Base-by-base conservation (phyloP, 2,113 vertebrate genomes). In the Rhinolophus sinicus region DNA sequence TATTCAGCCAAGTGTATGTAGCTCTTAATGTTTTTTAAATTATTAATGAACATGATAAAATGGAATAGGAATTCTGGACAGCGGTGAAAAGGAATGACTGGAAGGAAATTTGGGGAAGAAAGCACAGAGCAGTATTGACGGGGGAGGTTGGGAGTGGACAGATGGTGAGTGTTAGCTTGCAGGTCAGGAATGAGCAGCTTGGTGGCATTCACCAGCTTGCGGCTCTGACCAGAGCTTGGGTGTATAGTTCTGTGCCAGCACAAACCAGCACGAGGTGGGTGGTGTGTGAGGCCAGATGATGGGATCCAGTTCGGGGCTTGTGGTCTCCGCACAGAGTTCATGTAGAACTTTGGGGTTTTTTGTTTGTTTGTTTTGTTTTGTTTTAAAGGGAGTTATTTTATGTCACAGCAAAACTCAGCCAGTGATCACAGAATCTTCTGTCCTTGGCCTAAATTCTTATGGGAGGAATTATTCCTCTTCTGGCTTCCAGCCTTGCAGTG, bases 11-110 rank as follows among this genome's bases (percentile, higher is more conserved):
- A 64, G 18, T 72, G 10, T 88, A 4, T 76, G 24, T 35, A 54
- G 47, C 82, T 67, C 18, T 73, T 75, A 58, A 72, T 88, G 47
- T n/a, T 78, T 90, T 97, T 88, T 54, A 80, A 78, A 54, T 92
- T 88, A 52, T 65, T 88, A 65, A 28, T 73, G 54, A 75, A 58
- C 44, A 16, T 52, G 35, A n/a, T 87, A 82, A 81, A 90, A 64
- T 73, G 64, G 69, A 44, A 44, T 65, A 40, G n/a, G 47, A 81
- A 58, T 83, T 94, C 47, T 91, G 30, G 26, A 84, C 26, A 84
- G 14, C 24, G 40, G 30, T 88, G 30, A 40, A 64, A 84, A 95
- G 78, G 47, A 84, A 54, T 72, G 56, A 33, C 64, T 84, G 30
- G 28, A 90, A 94, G n/a, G 69, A 73, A 65, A 26, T 19, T 7